These are phyloP conservation scores for Leguminivora glycinivorella DNA, from an alignment of 1,140 invertebrate species.

Conservation along the genomic window DNA sequence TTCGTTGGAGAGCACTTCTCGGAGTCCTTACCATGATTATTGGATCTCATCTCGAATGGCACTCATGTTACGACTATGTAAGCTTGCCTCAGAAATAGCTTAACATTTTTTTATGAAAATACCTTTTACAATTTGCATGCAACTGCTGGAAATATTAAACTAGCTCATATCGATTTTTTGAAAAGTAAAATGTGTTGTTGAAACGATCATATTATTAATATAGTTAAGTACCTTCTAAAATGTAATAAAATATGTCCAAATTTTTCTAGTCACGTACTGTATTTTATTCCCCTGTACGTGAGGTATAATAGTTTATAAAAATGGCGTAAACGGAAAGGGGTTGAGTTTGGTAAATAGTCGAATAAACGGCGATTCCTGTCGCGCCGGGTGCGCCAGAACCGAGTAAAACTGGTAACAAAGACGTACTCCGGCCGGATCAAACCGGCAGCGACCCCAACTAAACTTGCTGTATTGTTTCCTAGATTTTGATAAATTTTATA, in stretches of 20 bases:
- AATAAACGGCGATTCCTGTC: conserved; percentile 1
- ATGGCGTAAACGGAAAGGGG: not conserved
- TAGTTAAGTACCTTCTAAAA: not conserved
- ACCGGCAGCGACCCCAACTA: conserved; percentile 21
- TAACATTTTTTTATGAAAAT: not conserved
- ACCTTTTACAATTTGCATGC: too few relatives aligned
- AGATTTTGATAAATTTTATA: conserved; percentile 23
- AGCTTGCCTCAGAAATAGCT: not conserved
- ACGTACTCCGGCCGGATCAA: conserved; percentile 17
- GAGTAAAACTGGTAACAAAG: conserved; percentile 24
- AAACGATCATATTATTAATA: too few relatives aligned
- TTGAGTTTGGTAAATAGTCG: not conserved
- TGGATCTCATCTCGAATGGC: conserved; percentile 15
- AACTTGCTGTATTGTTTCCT: conserved; percentile 18
- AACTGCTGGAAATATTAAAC: too few relatives aligned
- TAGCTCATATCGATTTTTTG: too few relatives aligned
- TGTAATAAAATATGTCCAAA: not conserved
- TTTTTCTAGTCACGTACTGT: not conserved
- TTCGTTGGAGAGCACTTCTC: conserved; percentile 26
- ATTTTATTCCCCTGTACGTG: not conserved
- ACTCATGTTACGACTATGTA: not conserved
- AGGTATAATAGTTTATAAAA: not conserved
- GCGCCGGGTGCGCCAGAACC: not conserved
- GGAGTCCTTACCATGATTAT: conserved; percentile 22
- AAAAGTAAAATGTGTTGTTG: too few relatives aligned